phyloP scores from a whole-genome alignment of 2,113 vertebrate species.

The Procapra przewalskii region DNA sequence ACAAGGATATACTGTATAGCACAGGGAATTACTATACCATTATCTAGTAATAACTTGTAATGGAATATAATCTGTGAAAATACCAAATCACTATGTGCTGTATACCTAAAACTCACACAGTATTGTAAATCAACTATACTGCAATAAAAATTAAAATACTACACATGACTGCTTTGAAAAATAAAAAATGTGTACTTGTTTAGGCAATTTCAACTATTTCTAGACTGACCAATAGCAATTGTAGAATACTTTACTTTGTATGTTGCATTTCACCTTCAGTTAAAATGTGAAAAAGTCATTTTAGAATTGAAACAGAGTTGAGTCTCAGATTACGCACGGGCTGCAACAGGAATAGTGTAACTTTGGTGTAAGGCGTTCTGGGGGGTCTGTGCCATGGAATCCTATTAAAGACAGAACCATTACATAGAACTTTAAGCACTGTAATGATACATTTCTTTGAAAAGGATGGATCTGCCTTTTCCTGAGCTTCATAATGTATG shows the following conservation, averaged over 20 bases:
- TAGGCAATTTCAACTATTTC: neutral
- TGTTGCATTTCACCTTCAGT: neutral
- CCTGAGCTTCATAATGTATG: neutral
- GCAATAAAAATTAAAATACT: neutral
- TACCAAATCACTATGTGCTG: neutral
- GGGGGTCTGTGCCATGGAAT: neutral
- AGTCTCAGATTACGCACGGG: neutral
- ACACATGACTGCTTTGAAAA: neutral
- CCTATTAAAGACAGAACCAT: neutral
- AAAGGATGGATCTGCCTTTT: neutral
- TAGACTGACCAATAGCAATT: neutral
- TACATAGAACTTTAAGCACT: neutral
- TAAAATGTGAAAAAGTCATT: neutral
- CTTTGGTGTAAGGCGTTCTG: neutral
- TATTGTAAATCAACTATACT: neutral
- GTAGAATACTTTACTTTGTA: neutral
- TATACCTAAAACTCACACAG: neutral
- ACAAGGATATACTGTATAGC: neutral
- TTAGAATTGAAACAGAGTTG: neutral
- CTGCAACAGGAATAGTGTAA: neutral
- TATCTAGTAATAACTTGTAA: neutral
- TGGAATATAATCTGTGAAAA: neutral
- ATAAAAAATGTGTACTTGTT: neutral
- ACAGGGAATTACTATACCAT: neutral
- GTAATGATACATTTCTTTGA: neutral